phyloP scores from a whole-genome alignment of 2,113 vertebrate species.

The Elaphurus davidianus region DNA sequence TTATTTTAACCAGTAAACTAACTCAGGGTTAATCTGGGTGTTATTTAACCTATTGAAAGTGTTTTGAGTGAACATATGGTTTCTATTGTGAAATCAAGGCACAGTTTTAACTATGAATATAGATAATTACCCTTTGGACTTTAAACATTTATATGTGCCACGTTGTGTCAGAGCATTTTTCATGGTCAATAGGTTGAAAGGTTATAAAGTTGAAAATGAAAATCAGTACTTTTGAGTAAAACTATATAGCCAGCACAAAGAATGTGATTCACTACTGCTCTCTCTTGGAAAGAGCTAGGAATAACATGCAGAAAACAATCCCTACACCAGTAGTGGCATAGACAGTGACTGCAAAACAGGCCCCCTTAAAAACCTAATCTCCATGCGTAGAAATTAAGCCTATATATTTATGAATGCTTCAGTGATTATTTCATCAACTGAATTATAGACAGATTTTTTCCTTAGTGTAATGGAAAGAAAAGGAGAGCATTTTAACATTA shows the following conservation, averaged over 20 bases:
- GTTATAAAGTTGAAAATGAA: constrained; percentile 84
- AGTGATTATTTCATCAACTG: background rate
- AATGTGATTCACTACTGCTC: constrained; percentile 86
- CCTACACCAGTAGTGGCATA: background rate
- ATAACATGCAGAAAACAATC: constrained; percentile 72
- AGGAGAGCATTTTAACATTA: constrained; percentile 21
- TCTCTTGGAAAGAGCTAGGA: constrained; percentile 84
- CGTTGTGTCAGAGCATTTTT: constrained; percentile 84
- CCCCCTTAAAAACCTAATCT: background rate
- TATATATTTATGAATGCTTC: constrained; percentile 39
- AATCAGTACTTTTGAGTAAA: constrained; percentile 77
- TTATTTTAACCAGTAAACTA: constrained; percentile 88
- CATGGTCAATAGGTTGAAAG: constrained; percentile 88
- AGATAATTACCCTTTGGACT: constrained; percentile 89
- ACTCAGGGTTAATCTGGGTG: constrained; percentile 86
- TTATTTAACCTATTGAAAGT: constrained; percentile 85
- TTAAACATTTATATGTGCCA: constrained; percentile 89
- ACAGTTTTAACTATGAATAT: constrained; percentile 87
- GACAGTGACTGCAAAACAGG: constrained; percentile 37
- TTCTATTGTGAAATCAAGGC: constrained; percentile 88
- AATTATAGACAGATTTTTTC: background rate
- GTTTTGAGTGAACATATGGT: constrained; percentile 87
- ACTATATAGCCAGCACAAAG: constrained; percentile 58
- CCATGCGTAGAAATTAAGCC: constrained; percentile 51
- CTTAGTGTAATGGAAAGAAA: constrained; percentile 54